phyloP scores from a whole-genome alignment of 2,797 vertebrate genomes.

The Danio choprae region DNA sequence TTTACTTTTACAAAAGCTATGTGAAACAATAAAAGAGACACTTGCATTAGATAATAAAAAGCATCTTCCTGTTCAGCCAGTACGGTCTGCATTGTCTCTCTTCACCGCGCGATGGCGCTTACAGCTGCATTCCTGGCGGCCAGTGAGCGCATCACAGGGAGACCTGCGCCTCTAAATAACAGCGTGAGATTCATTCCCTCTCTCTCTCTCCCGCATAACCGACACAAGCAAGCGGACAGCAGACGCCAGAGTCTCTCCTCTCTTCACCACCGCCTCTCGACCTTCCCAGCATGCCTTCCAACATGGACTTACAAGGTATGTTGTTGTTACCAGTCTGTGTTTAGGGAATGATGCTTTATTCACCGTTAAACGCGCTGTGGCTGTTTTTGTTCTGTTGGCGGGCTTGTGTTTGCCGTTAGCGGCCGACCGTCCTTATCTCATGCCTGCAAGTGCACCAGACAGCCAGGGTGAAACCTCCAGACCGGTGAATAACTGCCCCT shows the following conservation, averaged over 20 bases:
- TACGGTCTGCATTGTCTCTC: background rate
- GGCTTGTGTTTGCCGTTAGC: constrained; percentile 7
- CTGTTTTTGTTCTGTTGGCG: constrained; percentile 11
- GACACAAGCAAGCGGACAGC: constrained; percentile 10
- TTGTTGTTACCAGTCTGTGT: background rate
- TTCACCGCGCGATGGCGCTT: constrained; percentile 51
- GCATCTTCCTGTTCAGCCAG: background rate
- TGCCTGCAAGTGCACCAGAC: constrained; percentile 38
- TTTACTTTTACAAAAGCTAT: too few relatives aligned
- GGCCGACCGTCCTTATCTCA: constrained; percentile 31
- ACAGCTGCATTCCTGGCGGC: constrained; percentile 15
- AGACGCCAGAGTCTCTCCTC: background rate
- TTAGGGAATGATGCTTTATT: background rate
- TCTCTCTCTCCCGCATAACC: constrained; percentile 27
- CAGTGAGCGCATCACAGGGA: constrained; percentile 33
- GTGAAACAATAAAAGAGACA: too few relatives aligned
- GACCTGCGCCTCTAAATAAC: background rate
- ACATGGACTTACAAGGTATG: constrained; percentile 77
- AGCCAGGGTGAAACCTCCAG: background rate
- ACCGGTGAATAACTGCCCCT: background rate
- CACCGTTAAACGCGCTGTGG: background rate
- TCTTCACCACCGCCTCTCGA: constrained; percentile 42
- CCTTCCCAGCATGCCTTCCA: constrained; percentile 76
- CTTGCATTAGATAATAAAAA: too few relatives aligned
- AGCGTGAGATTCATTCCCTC: constrained; percentile 25